phyloP scores from a whole-genome alignment of 2,888 invertebrate genomes.

The Macaria notata region DNA sequence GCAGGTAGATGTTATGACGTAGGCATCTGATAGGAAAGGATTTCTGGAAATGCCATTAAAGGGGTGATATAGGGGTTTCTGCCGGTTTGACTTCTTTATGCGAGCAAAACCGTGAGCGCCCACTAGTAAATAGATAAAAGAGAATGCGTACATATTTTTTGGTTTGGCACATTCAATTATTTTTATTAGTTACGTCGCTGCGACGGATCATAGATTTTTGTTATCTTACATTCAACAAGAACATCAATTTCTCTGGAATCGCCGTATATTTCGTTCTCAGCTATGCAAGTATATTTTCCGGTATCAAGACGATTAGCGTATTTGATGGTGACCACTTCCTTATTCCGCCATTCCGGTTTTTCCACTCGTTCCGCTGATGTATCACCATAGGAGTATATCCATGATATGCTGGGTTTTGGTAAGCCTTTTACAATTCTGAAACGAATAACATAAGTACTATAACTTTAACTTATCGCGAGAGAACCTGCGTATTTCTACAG shows the following conservation, averaged over 20 bases:
- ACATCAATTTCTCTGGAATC: background rate
- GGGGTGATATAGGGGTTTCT: too few relatives aligned
- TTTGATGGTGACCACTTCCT: background rate
- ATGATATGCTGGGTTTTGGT: background rate
- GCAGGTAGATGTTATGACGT: too few relatives aligned
- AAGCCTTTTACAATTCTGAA: background rate
- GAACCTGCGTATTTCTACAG: too few relatives aligned
- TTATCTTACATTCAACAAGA: slow-evolving; percentile 2
- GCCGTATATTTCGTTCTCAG: background rate
- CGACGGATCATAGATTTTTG: background rate
- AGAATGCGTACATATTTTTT: too few relatives aligned
- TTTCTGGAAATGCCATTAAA: too few relatives aligned
- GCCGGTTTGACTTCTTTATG: too few relatives aligned
- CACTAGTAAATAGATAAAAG: too few relatives aligned
- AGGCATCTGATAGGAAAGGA: too few relatives aligned
- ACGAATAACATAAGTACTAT: background rate
- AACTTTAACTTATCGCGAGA: too few relatives aligned
- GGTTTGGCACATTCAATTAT: too few relatives aligned
- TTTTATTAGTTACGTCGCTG: too few relatives aligned
- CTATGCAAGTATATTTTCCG: background rate
- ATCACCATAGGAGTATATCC: background rate
- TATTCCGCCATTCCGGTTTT: background rate
- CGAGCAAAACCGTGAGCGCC: too few relatives aligned
- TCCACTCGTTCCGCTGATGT: background rate
- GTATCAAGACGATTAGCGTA: background rate